phyloP scores from a whole-genome alignment of 2,113 vertebrate species.

The Callipepla californica region DNA sequence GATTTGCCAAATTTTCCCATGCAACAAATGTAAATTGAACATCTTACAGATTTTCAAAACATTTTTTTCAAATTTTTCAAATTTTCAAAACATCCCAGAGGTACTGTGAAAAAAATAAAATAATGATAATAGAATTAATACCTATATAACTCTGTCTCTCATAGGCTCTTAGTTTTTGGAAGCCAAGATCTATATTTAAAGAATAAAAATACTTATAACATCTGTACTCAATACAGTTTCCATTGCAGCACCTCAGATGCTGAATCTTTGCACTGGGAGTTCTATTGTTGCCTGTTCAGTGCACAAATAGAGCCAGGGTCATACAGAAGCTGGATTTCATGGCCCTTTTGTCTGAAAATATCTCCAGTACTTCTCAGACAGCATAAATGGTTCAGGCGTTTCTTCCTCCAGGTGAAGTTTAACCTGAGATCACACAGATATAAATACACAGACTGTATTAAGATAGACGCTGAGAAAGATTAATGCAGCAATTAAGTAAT shows the following conservation, averaged over 20 bases:
- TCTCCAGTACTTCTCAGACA: background rate
- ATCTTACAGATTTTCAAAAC: background rate
- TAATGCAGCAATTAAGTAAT: rapidly evolving
- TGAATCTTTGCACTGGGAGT: background rate
- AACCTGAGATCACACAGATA: background rate
- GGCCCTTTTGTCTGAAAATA: background rate
- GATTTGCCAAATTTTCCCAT: background rate
- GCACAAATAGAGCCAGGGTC: background rate
- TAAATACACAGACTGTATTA: background rate
- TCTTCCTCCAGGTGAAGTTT: background rate
- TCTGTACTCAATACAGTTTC: background rate
- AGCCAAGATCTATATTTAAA: background rate
- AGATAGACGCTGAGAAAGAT: background rate
- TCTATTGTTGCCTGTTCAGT: background rate
- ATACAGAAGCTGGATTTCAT: background rate
- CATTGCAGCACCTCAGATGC: background rate
- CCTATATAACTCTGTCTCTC: background rate
- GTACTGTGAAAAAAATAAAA: background rate
- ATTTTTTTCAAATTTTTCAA: too few species aligned
- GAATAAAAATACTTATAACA: background rate
- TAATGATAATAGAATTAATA: background rate
- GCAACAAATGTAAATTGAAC: background rate
- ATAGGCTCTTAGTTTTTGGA: background rate
- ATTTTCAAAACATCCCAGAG: background rate
- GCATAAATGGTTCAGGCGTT: background rate